These are phyloP conservation scores for Muntiacus reevesi DNA, from an alignment of 2,113 vertebrate species.

Conservation along the genomic window DNA sequence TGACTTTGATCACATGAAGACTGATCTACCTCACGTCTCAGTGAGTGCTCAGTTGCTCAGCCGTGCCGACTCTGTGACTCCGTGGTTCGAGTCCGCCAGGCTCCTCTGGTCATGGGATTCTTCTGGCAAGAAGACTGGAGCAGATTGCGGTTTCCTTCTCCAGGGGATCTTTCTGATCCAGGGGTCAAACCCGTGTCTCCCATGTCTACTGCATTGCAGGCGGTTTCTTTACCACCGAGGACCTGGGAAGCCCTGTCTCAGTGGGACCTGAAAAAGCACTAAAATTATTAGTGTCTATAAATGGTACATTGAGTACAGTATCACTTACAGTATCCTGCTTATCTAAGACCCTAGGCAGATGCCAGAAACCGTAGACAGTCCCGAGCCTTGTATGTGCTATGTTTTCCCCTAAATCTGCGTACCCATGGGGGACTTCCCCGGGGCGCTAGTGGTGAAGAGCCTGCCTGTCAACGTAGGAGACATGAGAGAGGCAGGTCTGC, in stretches of 20 bases:
- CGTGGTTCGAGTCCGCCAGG: not conserved
- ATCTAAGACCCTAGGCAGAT: too few species aligned
- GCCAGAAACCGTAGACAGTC: not conserved
- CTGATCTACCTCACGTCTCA: not conserved
- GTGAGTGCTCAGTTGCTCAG: not conserved
- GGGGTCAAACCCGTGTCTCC: not conserved
- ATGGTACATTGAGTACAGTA: not conserved
- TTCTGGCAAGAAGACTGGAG: not conserved
- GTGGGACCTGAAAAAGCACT: not conserved
- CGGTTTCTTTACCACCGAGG: not conserved
- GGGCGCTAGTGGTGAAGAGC: accelerated
- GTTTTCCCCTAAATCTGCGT: not conserved
- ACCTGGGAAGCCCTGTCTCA: not conserved
- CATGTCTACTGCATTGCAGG: not conserved
- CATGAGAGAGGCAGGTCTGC: not conserved
- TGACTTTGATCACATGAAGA: not conserved
- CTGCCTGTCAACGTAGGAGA: not conserved
- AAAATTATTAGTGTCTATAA: not conserved
- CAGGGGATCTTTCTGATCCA: not conserved
- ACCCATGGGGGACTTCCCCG: not conserved
- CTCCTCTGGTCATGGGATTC: not conserved
- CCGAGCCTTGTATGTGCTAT: not conserved
- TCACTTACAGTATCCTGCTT: not conserved
- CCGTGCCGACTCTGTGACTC: not conserved
- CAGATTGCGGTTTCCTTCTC: not conserved